phyloP scores from a whole-genome alignment of 2,888 invertebrate species.

The Pyrocoelia pectoralis region DNA sequence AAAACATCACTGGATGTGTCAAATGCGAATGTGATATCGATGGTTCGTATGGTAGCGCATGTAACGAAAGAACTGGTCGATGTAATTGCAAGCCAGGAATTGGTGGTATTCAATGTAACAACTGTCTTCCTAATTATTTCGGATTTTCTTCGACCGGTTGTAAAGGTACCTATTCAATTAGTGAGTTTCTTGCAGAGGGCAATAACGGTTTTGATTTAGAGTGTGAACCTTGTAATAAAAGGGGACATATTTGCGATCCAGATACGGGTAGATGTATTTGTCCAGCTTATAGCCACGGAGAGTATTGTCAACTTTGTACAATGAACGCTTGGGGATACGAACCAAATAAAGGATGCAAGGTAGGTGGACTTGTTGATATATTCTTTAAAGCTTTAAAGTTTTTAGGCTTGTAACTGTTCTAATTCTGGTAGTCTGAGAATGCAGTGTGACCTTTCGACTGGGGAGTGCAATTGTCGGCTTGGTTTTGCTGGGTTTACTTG shows the following conservation, averaged over 20 bases:
- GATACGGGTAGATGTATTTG: constrained; percentile 92
- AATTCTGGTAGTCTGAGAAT: constrained; percentile 71
- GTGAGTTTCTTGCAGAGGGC: too few relatives aligned
- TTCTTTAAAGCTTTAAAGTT: too few relatives aligned
- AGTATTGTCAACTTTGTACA: constrained; percentile 81
- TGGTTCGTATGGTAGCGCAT: constrained; percentile 72
- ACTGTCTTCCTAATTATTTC: constrained; percentile 78
- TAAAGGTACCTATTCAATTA: constrained; percentile 67
- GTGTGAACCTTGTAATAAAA: constrained; percentile 79
- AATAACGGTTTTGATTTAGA: constrained; percentile 59
- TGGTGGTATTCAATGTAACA: constrained; percentile 75
- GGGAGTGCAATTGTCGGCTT: constrained; percentile 79
- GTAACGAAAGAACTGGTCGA: constrained; percentile 78
- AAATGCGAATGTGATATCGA: constrained; percentile 82
- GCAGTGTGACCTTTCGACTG: constrained; percentile 71
- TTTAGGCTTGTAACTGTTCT: constrained; percentile 76
- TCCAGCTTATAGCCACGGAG: constrained; percentile 85
- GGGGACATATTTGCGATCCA: constrained; percentile 90
- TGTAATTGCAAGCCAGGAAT: constrained; percentile 83
- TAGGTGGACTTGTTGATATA: too few relatives aligned
- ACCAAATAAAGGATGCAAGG: constrained; percentile 80
- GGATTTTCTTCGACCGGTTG: constrained; percentile 82
- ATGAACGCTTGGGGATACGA: constrained; percentile 83
- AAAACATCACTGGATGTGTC: constrained; percentile 77
- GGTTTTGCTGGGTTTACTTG: constrained; percentile 83